These are phyloP conservation scores for Valencia hispanica DNA, from an alignment of 2,797 vertebrate genomes.

Conservation along the genomic window DNA sequence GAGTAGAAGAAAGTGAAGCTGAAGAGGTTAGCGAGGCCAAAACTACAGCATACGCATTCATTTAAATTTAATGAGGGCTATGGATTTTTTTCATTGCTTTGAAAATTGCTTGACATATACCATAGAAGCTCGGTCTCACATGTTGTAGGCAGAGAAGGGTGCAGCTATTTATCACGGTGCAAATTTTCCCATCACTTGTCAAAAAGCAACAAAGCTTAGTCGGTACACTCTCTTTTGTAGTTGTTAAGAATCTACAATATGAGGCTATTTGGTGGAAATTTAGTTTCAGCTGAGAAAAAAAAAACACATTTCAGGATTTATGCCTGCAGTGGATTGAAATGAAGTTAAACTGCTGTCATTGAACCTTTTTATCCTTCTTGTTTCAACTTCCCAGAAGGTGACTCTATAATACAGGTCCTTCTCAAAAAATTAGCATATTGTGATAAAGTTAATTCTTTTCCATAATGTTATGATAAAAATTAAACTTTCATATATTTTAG, in stretches of 20 bases:
- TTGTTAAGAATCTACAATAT: constrained; percentile 13
- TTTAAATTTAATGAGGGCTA: constrained; percentile 72
- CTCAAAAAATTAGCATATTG: too few species aligned
- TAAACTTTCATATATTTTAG: too few species aligned
- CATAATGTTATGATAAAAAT: too few species aligned
- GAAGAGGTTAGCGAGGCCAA: constrained; percentile 35
- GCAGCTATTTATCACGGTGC: constrained; percentile 36
- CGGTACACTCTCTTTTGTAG: constrained; percentile 2
- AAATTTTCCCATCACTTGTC: constrained; percentile 46
- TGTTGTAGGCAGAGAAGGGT: constrained; percentile 36
- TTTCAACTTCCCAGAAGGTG: constrained; percentile 32
- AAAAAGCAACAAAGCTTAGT: constrained; percentile 14
- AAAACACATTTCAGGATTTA: neutral
- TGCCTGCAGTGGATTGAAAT: neutral
- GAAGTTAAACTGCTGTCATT: constrained; percentile 17
- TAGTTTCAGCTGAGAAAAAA: neutral
- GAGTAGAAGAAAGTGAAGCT: constrained; percentile 51
- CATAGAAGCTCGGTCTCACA: constrained; percentile 41
- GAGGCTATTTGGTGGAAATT: neutral
- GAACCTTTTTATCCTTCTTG: constrained; percentile 15
- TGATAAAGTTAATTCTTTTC: too few species aligned
- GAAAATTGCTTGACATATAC: constrained; percentile 53
- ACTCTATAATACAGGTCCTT: too few species aligned
- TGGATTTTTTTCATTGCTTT: constrained; percentile 56
- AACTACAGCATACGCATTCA: constrained; percentile 58